Evolutionary conservation across 1,140 invertebrate genomes (phyloP), one percentile per base, ranked within the genome.

Genomic region (Ditylenchus dipsaci): DNA sequence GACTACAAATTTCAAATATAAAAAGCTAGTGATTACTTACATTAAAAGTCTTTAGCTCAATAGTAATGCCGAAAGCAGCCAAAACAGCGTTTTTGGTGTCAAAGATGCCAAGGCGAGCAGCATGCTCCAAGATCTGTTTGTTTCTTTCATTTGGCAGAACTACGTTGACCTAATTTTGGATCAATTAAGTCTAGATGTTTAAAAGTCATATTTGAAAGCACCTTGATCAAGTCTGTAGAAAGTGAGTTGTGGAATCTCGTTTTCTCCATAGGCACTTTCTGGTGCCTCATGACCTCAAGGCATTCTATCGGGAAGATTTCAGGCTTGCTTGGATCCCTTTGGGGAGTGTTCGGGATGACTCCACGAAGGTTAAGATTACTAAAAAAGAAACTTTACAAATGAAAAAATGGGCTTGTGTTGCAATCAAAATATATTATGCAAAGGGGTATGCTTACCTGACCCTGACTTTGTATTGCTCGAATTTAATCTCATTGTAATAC

Each of bases 301-400:
- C n/a, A 26, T 53, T 53, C 49, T 8, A 53, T 53, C 8, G 49
- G 49, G 15, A 7, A 53, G 21, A 61, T 21, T 30, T 71, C 69
- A 15, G 49, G 30, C 0, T 29, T 21, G 1, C 33, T 45, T 27
- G 71, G 71, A n/a, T 57, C 43, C 19, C 38, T 56, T 33, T 65
- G 47, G 11, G 69, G 69, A 19, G 71, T 71, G 63, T 71, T 73
- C 26, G 69, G 61, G 13, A 65, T 30, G 11, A 71, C 69, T 19
- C 69, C 69, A 13, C 59, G 69, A 47, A 71, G 62, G 21, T 71
- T 23, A 8, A 69, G 68, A 33, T 42, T 47, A 27, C 60, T 38
- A 11, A 38, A 38, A 3, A 38, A 38, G 33, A 38, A 38, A 38
- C 33, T 38, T 38, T 38, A n/a, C n/a, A n/a, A n/a, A n/a, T n/a